Conservation (phyloP, 1,140 invertebrate genomes). For the Bathynomus jamesi region DNA sequence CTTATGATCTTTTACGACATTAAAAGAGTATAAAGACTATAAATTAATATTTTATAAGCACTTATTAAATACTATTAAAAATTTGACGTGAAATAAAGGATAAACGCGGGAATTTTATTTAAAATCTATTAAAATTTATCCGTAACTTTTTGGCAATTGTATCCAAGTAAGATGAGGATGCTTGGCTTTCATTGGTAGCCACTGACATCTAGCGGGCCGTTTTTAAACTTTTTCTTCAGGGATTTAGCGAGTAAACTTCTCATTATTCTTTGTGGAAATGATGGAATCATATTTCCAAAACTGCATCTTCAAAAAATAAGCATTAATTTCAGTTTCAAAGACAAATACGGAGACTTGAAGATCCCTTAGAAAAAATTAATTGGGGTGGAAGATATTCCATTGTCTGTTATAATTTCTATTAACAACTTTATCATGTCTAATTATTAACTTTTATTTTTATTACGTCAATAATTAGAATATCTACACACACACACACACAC, state of each 20-base stretch:
- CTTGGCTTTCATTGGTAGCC: background rate
- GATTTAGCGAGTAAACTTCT: background rate
- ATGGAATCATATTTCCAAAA: background rate
- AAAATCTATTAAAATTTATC: no score
- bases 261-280: background rate
- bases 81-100: no score
- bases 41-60: no score
- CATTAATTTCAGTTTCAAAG: background rate
- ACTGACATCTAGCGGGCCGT: background rate
- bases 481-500: no score
- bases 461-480: no score
- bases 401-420: background rate
- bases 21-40: no score
- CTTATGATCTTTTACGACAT: no score
- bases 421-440: background rate
- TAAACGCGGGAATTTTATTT: no score
- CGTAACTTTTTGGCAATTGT: background rate
- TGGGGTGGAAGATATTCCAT: background rate
- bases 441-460: constrained; percentile 1
- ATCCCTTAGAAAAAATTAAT: background rate
- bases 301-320: background rate
- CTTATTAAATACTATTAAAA: no score
- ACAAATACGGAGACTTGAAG: background rate
- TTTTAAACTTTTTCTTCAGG: background rate
- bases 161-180: background rate